Evolutionary conservation across 2,113 vertebrate species (phyloP).

Genomic region (Eleginops maclovinus): DNA sequence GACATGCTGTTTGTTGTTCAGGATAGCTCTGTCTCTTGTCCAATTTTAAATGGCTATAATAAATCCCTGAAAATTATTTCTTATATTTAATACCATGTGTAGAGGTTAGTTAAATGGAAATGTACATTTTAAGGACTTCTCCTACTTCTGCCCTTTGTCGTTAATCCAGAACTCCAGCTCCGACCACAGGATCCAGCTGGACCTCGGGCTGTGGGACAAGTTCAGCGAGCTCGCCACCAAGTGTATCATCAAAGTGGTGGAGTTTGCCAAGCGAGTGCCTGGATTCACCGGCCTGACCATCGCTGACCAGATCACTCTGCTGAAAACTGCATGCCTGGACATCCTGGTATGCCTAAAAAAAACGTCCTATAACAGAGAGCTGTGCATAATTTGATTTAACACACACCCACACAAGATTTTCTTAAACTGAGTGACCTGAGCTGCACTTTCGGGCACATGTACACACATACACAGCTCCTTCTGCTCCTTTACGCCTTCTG

Average conservation of each 20-base stretch:
- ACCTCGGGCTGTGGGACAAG: slow-evolving; percentile 98
- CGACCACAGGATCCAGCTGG: slow-evolving; percentile 94
- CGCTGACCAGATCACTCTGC: slow-evolving; percentile 95
- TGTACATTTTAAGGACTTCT: no score
- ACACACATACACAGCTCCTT: not conserved
- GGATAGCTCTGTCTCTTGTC: not conserved
- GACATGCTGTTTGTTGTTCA: not conserved
- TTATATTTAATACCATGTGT: not conserved
- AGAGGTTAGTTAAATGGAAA: not conserved
- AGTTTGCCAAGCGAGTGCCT: slow-evolving; percentile 97
- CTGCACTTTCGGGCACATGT: no score
- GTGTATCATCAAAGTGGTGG: slow-evolving; percentile 99
- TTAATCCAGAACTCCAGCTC: slow-evolving; percentile 91
- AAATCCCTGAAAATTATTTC: not conserved
- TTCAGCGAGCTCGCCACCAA: slow-evolving; percentile 99
- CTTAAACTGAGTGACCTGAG: not conserved
- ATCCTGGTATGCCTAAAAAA: slow-evolving; percentile 84
- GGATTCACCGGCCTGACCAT: slow-evolving; percentile 96
- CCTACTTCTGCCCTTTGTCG: not conserved
- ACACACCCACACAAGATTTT: not conserved
- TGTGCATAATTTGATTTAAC: not conserved
- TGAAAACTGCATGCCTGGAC: slow-evolving; percentile 96
- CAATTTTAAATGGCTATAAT: not conserved
- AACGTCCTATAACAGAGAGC: not conserved
- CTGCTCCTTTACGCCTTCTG: not conserved